Evolutionary conservation across 1,140 invertebrate genomes (phyloP).

Genomic region (Drosophila arawakana): DNA sequence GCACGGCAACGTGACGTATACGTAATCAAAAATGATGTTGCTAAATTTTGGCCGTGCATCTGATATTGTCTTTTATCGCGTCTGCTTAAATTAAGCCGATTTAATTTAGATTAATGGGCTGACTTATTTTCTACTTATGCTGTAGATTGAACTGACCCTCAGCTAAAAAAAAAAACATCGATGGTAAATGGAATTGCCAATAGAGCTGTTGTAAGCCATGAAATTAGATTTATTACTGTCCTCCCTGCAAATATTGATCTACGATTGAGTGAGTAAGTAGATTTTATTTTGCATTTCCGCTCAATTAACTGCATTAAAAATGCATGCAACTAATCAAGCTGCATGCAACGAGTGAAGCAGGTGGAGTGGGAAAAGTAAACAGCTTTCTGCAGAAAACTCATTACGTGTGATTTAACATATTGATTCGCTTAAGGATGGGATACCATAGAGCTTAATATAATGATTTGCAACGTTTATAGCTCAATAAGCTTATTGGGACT

Average conservation of each 20-base stretch:
- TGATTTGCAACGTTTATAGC: too few species aligned
- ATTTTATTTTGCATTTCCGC: constrained; percentile 58
- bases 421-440: not conserved
- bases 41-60: not conserved
- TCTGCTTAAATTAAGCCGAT: constrained; percentile 36
- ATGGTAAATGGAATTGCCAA: constrained; percentile 36
- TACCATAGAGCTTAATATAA: too few species aligned
- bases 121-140: constrained; percentile 1
- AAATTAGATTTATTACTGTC: constrained; percentile 44
- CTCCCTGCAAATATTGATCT: constrained; percentile 36
- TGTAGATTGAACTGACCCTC: constrained; percentile 21
- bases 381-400: constrained; percentile 4
- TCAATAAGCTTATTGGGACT: too few species aligned
- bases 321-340: constrained; percentile 49
- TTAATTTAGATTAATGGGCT: constrained; percentile 44
- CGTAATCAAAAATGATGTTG: constrained; percentile 44
- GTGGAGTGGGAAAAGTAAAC: constrained; percentile 35
- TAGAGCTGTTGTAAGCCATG: constrained; percentile 40
- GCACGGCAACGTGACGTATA: constrained; percentile 35
- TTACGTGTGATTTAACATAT: not conserved
- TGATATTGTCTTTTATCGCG: constrained; percentile 22
- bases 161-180: not conserved
- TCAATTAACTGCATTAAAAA: constrained; percentile 60
- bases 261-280: constrained; percentile 48
- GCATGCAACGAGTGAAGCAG: not conserved